Conservation (phyloP, 2,113 vertebrate species). For the Apus apus region DNA sequence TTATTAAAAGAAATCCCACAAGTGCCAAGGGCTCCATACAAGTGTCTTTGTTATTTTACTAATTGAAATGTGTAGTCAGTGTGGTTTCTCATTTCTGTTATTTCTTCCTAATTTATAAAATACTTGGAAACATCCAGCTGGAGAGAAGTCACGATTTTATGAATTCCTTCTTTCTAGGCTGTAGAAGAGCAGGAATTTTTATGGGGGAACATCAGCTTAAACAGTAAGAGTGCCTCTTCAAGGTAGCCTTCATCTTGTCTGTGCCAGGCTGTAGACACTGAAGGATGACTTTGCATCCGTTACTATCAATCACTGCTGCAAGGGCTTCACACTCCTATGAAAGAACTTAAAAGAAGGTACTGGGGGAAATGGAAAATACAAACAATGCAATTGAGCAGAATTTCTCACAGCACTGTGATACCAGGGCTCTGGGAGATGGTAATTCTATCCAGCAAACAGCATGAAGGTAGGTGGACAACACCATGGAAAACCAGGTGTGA, state of each 20-base stretch:
- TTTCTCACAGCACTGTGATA: slow-evolving; percentile 41
- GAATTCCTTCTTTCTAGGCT: background rate
- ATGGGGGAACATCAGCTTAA: background rate
- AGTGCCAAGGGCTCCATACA: background rate
- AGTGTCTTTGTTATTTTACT: background rate
- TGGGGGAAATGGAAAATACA: slow-evolving; percentile 24
- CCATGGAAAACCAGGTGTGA: background rate
- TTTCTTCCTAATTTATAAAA: background rate
- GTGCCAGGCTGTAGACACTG: background rate
- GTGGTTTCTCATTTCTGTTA: background rate
- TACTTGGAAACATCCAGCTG: background rate
- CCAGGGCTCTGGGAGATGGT: background rate
- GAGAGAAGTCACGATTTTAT: background rate
- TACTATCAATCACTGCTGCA: slow-evolving; percentile 51
- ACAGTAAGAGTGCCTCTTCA: background rate
- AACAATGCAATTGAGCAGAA: background rate
- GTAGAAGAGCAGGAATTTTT: background rate
- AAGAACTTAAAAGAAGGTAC: slow-evolving; percentile 21
- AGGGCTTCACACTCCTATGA: slow-evolving; percentile 46
- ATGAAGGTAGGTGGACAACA: background rate
- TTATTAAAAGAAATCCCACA: background rate
- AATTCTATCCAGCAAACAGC: background rate
- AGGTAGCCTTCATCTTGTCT: slow-evolving; percentile 22
- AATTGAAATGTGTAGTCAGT: background rate
- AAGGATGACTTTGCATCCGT: slow-evolving; percentile 50